Evolutionary conservation across 2,113 vertebrate species (phyloP), one percentile per base, ranked within the genome.

Genomic region (Zosterops japonicus): DNA sequence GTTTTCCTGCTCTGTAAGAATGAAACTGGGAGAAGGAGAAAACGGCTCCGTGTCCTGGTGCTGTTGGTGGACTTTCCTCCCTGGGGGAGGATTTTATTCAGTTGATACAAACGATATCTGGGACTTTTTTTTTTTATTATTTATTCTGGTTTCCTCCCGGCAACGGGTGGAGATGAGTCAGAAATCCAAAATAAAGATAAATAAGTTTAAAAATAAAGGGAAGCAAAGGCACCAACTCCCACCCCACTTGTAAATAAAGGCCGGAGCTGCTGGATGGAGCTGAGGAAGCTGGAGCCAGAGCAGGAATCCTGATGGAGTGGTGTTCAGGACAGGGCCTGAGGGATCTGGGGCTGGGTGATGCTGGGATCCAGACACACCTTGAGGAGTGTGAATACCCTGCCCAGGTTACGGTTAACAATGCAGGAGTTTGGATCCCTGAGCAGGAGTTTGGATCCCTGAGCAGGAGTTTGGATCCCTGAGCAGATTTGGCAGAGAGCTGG

Each of bases 131-230:
- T 39, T 39, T 39, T 39, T 39, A 39, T 39, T 39, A 39, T 39
- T 39, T 12, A 61, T 83, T 88, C 57, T 7, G 7, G 83, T 94
- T 95, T 92, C 91, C 96, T 94, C 91, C 91, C 5, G 49, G 94
- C 91, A 89, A 92, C 76, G 4, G 83, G 9, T 60, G 3, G 25
- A 11, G 93, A 87, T 96, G 96, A 95, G 91, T 94, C 96, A 96
- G 89, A 70, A 86, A 79, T 71, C 49, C 81, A 84, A 96, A 93
- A 78, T 74, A 61, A 85, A 87, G 64, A 69, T 15, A 91, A 93
- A 86, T 64, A 85, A 27, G 47, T 55, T 61, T 14, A 29, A 69
- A 93, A 79, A 63, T 47, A 55, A 64, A 65, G 59, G 89, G 76
- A 92, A 89, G 68, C 9, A 18, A 53, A 93, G 74, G 47, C 46